Evolutionary conservation across 2,888 invertebrate species (phyloP).

Genomic region (Calameuta idolon): DNA sequence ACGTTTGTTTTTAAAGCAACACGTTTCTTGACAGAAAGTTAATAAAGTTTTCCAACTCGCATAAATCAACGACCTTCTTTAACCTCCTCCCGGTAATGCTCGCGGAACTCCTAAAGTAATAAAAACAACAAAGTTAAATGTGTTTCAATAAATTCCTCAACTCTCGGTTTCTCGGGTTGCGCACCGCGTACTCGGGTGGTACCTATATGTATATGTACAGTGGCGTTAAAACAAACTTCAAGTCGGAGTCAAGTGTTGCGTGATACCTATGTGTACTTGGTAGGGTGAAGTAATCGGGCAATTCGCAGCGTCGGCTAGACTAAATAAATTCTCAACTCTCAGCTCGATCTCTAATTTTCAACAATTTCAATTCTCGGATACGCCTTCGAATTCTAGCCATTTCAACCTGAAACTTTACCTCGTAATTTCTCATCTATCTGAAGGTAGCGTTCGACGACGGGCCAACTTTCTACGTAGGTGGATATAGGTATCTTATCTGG

Average conservation of each 20-base stretch:
- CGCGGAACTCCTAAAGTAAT: slow-evolving; percentile 24
- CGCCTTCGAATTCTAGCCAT: not conserved
- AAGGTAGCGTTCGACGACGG: not conserved
- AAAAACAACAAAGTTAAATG: slow-evolving; percentile 50
- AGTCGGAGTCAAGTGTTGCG: not conserved
- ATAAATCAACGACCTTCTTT: slow-evolving; percentile 56
- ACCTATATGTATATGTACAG: not conserved
- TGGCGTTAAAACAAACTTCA: not conserved
- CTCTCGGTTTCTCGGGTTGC: slow-evolving; percentile 8
- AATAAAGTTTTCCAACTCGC: slow-evolving; percentile 57
- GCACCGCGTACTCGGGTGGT: not conserved
- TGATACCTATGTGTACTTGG: not conserved
- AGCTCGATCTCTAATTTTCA: not conserved
- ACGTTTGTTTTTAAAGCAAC: slow-evolving; percentile 32
- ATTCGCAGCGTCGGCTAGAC: not conserved
- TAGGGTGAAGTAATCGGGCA: not conserved
- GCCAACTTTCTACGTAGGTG: not conserved
- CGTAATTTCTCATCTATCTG: not conserved
- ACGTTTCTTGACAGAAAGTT: slow-evolving; percentile 53
- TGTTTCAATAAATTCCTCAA: slow-evolving; percentile 49
- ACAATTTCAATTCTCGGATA: not conserved
- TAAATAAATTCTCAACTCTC: not conserved
- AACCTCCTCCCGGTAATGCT: slow-evolving; percentile 20
- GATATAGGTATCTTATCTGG: not conserved
- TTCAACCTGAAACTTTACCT: not conserved